phyloP scores from a whole-genome alignment of 1,140 invertebrate species.

The Neuroterus valhalla region DNA sequence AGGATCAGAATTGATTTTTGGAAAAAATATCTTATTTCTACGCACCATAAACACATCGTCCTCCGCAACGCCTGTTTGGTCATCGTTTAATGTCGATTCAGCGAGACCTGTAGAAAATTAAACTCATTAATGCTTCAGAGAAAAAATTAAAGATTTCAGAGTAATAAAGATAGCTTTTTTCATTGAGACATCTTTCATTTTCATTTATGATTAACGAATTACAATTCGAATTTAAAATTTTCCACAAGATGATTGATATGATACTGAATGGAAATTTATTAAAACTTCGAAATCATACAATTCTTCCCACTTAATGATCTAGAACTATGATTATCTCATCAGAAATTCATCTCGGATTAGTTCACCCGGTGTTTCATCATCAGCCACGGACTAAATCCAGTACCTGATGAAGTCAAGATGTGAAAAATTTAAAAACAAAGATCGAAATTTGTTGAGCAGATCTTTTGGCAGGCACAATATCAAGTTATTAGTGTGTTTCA shows the following conservation, averaged over 20 bases:
- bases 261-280: background rate
- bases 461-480: too few species aligned
- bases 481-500: too few species aligned
- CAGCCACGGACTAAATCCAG: too few species aligned
- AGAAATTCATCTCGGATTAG: too few species aligned
- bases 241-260: background rate
- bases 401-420: too few species aligned
- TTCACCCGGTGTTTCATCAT: too few species aligned
- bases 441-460: too few species aligned
- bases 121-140: constrained; percentile 22
- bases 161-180: constrained; percentile 5
- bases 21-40: constrained; percentile 38
- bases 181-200: background rate
- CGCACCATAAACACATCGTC: constrained; percentile 91
- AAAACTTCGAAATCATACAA: background rate
- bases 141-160: background rate
- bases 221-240: background rate
- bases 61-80: constrained; percentile 81
- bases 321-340: too few species aligned
- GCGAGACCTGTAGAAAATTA: constrained; percentile 73
- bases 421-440: too few species aligned
- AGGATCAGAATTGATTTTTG: too few species aligned
- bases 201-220: background rate
- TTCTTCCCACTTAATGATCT: too few species aligned
- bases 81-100: constrained; percentile 70